Conservation (phyloP, 2,888 invertebrate species). For the Crematogaster levior region DNA sequence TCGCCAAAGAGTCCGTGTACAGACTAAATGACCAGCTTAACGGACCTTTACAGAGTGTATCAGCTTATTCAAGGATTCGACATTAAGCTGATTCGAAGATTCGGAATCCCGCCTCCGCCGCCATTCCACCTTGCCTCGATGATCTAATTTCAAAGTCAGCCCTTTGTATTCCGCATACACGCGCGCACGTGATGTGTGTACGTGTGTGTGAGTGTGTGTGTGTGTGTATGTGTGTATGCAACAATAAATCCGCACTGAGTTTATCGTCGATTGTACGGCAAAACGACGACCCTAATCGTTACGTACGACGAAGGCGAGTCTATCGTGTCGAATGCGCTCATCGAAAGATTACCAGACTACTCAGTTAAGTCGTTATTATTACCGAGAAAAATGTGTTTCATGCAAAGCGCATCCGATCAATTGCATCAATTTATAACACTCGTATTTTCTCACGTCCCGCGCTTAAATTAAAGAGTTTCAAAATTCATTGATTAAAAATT, state of each 20-base stretch:
- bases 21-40: conserved; percentile 41
- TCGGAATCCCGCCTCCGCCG: conserved; percentile 54
- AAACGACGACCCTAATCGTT: conserved; percentile 53
- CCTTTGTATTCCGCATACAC: conserved; percentile 17
- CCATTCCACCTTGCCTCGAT: conserved; percentile 28
- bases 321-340: not conserved
- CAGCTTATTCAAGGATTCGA: conserved; percentile 62
- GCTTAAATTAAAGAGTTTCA: not conserved
- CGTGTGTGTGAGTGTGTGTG: not conserved
- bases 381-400: not conserved
- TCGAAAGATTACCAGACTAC: conserved; percentile 34
- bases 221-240: not conserved
- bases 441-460: not conserved
- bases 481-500: not conserved
- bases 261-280: conserved; percentile 55
- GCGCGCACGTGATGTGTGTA: too few species aligned
- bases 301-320: conserved; percentile 38
- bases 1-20: conserved; percentile 31
- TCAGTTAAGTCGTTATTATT: conserved; percentile 9
- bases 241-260: conserved; percentile 49
- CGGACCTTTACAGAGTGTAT: conserved; percentile 24
- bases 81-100: conserved; percentile 66
- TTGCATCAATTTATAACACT: not conserved
- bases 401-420: conserved; percentile 3
- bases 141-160: conserved; percentile 62